Conservation (phyloP, 2,888 invertebrate genomes). For the Cryptus armator region DNA sequence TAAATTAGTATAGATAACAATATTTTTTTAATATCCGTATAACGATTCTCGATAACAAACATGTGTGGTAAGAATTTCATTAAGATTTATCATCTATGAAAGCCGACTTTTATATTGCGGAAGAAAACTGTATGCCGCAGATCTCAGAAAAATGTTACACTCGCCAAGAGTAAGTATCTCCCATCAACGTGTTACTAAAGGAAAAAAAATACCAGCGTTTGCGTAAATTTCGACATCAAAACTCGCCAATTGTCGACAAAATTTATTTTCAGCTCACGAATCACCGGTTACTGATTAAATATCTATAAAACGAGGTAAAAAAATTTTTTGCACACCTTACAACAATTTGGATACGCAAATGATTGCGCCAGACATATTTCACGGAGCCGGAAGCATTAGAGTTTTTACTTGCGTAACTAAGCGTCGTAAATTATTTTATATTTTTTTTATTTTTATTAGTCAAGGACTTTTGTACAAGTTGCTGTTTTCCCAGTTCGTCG, state of each 20-base stretch:
- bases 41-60: too few species aligned
- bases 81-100: not conserved
- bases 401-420: constrained; percentile 15
- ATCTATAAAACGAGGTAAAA: not conserved
- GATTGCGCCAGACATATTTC: not conserved
- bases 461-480: constrained; percentile 10
- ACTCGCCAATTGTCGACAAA: not conserved
- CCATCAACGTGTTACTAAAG: too few species aligned
- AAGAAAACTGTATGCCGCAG: not conserved
- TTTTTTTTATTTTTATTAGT: not conserved
- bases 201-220: too few species aligned
- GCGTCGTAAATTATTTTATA: constrained; percentile 22
- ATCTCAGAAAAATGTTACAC: not conserved
- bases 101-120: not conserved
- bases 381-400: not conserved
- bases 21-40: too few species aligned
- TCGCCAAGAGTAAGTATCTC: not conserved
- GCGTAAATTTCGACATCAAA: not conserved
- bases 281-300: not conserved
- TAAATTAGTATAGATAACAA: too few species aligned
- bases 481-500: constrained; percentile 20
- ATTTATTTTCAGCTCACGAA: not conserved
- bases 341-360: not conserved
- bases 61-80: not conserved
- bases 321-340: not conserved